Evolutionary conservation across 2,113 vertebrate species (phyloP).

Genomic region (Callopanchax toddi): DNA sequence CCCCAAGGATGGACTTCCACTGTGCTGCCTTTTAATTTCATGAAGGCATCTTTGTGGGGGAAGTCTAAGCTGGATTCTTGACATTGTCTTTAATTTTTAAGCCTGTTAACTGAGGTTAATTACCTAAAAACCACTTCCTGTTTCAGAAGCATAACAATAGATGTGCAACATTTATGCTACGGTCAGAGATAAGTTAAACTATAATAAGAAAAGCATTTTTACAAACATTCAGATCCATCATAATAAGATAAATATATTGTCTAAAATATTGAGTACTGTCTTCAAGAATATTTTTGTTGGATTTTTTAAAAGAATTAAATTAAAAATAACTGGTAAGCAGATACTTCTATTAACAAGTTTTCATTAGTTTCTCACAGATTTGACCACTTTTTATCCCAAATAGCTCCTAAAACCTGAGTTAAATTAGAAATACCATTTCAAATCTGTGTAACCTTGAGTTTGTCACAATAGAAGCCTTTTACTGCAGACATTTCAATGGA

Average conservation of each 20-base stretch:
- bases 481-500: neutral
- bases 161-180: neutral
- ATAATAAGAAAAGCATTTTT: no score
- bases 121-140: conserved; percentile 4
- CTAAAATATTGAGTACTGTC: no score
- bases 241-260: no score
- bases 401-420: neutral
- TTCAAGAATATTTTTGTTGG: no score
- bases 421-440: neutral
- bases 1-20: conserved; percentile 20
- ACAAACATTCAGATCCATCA: no score
- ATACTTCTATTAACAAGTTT: no score
- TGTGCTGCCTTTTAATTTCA: conserved; percentile 45
- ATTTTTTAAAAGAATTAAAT: no score
- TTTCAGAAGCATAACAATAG: conserved; percentile 17
- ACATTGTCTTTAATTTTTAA: conserved; percentile 44
- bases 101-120: conserved; percentile 30
- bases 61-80: conserved; percentile 39
- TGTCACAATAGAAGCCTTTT: neutral
- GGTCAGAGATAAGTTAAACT: no score
- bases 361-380: no score
- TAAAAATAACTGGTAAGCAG: no score
- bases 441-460: neutral
- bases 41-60: conserved; percentile 18
- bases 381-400: no score